Evolutionary conservation across 2,113 vertebrate species (phyloP).

Genomic region (Neomonachus schauinslandi): DNA sequence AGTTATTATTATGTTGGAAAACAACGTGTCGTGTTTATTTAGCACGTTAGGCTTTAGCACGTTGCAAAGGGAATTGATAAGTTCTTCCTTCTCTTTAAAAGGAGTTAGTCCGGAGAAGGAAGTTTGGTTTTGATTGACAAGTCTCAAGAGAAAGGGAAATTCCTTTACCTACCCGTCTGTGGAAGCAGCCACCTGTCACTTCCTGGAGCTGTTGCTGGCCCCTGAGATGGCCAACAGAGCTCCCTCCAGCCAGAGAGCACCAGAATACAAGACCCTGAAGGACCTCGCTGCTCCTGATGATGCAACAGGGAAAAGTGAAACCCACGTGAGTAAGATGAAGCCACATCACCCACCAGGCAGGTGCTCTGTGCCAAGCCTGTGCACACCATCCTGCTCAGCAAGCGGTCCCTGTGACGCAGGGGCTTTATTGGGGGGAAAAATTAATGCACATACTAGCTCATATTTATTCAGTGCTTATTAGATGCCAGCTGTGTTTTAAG

Average conservation of each 20-base stretch:
- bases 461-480: background rate
- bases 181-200: background rate
- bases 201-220: background rate
- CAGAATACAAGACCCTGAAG: background rate
- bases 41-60: background rate
- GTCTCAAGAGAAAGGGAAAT: background rate
- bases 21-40: background rate
- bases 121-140: slow-evolving; percentile 22
- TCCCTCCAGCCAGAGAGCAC: background rate
- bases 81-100: slow-evolving; percentile 31
- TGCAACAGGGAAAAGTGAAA: background rate
- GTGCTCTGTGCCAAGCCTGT: background rate
- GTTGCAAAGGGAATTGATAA: background rate
- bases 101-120: background rate
- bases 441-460: background rate
- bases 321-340: background rate
- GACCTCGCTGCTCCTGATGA: background rate
- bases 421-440: background rate
- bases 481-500: background rate
- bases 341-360: background rate
- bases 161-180: background rate
- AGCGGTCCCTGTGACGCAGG: background rate
- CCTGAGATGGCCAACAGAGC: background rate
- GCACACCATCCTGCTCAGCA: background rate
- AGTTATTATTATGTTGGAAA: background rate